A percentile compares a stretch with the other conserved stretches of the same genome.
Evolutionary conservation across 2,888 invertebrate genomes (phyloP).

Genomic region (Nephrotoma flavescens): DNA sequence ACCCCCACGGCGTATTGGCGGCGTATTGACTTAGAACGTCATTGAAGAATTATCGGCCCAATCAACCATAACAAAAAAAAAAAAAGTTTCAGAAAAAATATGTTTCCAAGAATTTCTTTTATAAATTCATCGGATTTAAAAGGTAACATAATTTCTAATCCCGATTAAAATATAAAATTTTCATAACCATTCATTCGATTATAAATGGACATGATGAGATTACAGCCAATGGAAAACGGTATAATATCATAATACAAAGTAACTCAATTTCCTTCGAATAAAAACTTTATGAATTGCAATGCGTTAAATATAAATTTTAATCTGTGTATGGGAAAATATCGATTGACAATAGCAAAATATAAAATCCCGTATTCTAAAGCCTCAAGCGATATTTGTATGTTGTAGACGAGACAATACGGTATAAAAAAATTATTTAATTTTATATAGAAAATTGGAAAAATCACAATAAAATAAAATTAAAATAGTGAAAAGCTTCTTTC

Average conservation of each 20-base stretch:
- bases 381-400: background rate
- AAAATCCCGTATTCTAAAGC: background rate
- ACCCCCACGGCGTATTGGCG: too few species aligned
- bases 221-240: background rate
- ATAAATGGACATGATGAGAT: too few species aligned
- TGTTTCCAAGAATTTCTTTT: background rate
- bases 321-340: background rate
- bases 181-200: too few species aligned
- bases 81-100: background rate
- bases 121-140: background rate
- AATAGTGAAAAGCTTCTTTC: background rate
- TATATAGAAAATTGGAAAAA: background rate
- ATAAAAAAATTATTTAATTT: background rate
- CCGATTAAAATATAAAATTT: background rate
- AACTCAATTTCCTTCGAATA: background rate
- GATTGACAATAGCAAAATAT: background rate
- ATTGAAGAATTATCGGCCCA: too few species aligned
- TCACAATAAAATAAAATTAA: background rate
- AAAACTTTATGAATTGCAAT: background rate
- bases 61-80: too few species aligned
- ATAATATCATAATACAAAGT: background rate
- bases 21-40: too few species aligned
- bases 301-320: background rate
- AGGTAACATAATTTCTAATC: background rate
- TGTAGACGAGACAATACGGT: background rate